Base-by-base conservation (phyloP, 2,888 invertebrate species). In the Dasysyrphus tricinctus region DNA sequence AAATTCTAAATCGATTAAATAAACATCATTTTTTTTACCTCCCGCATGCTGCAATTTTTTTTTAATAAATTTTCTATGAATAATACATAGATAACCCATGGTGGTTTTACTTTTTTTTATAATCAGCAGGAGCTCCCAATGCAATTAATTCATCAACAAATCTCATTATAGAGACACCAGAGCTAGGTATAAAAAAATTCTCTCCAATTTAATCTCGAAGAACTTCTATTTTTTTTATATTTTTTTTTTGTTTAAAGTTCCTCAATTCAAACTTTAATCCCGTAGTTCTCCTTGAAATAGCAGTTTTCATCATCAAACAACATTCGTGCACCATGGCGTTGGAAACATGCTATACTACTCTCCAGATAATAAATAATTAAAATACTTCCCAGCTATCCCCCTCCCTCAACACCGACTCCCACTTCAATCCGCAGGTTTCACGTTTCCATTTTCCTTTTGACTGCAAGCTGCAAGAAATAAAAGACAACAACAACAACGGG, bases 331-430 rank as follows among this genome's bases (percentile, higher is more conserved):
- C 65, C 42, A 75, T 72, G 76, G 76, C 49, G 76, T 73, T 44
- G 73, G 73, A 81, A 78, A 73, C 78, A 65, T 67, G 24, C 39
- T 73, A 59, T 42, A 59, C 51, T 47, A 69, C 47, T 74, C 42
- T 61, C 69, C 70, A 73, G 73, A 77, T 78, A 85, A 85, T 85
- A 81, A 81, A 81, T 85, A 85, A 85, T 85, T 85, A 77, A 81
- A 85, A 81, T 63, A 74, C 67, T 76, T 72, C 75, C 54, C 54
- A 54, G 24, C 29, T 1, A 2, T 14, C 7, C 7, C 14, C 14
- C 32, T 37, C 19, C 14, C 14, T n/a, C 19, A 8, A 47, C 14
- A 12, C 11, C 5, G 2, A 11, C 24, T 54, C 12, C 72, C n/a
- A 37, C 44, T 51, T 54, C 29, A 39, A 56, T 37, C 37, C 37